Evolutionary conservation across 1,140 invertebrate species (phyloP), one percentile per base, ranked within the genome.

Genomic region (Anastrepha obliqua): DNA sequence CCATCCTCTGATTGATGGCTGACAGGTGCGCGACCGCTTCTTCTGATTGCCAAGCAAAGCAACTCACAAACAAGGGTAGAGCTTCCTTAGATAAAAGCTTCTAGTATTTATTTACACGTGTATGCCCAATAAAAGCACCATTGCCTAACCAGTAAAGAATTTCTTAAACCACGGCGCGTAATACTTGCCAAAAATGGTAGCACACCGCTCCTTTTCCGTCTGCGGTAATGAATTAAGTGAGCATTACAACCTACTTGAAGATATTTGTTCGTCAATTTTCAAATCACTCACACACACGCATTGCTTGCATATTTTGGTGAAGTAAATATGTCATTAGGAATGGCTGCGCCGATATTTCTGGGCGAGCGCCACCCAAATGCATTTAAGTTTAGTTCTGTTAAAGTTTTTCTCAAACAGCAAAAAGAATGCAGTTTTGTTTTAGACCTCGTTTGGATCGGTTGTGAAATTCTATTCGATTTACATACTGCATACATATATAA

Each of bases 61-160:
- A 20, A 20, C 70, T 8, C n/a, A 55, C 74, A 81, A 81, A 81
- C 74, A 81, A 81, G 47, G 74, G 74, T 81, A 47, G 74, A 81
- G 74, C 74, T 81, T 81, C 74, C 74, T 81, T n/a, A 81, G 51
- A 81, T 81, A 81, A 55, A 81, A 58, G 74, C 44, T 81, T 29
- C 47, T 51, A 47, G 42, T 47, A 15, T 1, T 55, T 74, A 58
- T 29, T 29, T 29, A 29, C 29, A 29, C 29, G 29, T 55, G 44
- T 81, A 81, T 29, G 17, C 55, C 1, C 8, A 55, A 81, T 29
- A 13, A 81, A 55, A 81, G n/a, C 47, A n/a, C 47, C 13, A 51
- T 78, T 17, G 15, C 44, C 42, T 55, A n/a, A 78, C 15, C 17
- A 55, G 47, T 9, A 51, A 81, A 81, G 74, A 81, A 81, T 81